Evolutionary conservation across 1,140 invertebrate genomes (phyloP).

Genomic region (Ceratitis capitata): DNA sequence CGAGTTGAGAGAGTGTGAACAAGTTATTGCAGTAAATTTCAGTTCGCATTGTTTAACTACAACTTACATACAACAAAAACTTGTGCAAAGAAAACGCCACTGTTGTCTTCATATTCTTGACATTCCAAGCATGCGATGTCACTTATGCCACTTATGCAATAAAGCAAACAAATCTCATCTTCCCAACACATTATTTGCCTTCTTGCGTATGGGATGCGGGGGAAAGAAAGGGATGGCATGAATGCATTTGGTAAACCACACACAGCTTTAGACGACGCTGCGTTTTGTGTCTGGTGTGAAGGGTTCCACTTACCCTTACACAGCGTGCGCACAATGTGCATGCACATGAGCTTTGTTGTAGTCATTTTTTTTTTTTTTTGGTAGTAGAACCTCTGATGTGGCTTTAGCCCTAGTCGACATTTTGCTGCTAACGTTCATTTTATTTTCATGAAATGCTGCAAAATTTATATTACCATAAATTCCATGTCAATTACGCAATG

Average conservation of each 20-base stretch:
- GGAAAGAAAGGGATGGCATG: background rate
- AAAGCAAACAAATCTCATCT: constrained; percentile 9
- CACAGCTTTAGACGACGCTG: background rate
- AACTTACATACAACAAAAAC: background rate
- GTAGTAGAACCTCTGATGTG: background rate
- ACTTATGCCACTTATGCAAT: constrained; percentile 22
- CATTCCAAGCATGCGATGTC: constrained; percentile 17
- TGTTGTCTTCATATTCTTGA: background rate
- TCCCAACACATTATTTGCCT: background rate
- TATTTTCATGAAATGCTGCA: constrained; percentile 23
- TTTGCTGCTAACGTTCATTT: background rate
- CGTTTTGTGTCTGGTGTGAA: background rate
- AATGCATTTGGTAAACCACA: background rate
- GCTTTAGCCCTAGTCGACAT: background rate
- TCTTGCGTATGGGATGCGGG: too few relatives aligned
- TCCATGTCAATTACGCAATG: background rate
- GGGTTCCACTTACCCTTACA: background rate
- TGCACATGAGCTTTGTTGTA: background rate
- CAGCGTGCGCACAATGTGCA: background rate
- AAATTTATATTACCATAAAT: constrained; percentile 28
- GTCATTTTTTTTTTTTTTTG: background rate
- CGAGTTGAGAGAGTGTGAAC: background rate
- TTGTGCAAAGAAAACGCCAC: background rate
- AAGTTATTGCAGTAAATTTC: constrained; percentile 27
- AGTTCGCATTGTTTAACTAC: background rate